Conservation (phyloP, 2,797 vertebrate genomes). For the Peromyscus attwateri region DNA sequence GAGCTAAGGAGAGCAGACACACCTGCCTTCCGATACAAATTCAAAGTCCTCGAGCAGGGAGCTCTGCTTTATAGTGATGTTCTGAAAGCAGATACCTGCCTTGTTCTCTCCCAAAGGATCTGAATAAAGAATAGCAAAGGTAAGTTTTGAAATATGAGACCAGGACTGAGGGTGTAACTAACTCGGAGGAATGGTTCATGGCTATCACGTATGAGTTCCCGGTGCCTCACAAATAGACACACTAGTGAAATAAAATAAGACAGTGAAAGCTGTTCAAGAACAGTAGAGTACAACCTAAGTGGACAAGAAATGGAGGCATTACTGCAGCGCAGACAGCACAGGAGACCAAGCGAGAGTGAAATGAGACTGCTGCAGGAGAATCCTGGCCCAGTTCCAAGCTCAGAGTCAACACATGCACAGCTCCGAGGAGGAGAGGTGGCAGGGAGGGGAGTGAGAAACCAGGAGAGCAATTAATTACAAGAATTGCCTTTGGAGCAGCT, state of each 20-base stretch:
- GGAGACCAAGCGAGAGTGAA: not conserved
- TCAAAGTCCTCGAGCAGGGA: not conserved
- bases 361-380: not conserved
- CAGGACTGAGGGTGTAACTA: not conserved
- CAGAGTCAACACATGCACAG: conserved; percentile 68
- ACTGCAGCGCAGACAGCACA: not conserved
- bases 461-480: conserved; percentile 75
- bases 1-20: not conserved
- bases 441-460: conserved; percentile 60
- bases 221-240: not conserved
- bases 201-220: not conserved
- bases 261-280: not conserved
- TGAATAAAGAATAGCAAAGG: not conserved
- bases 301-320: conserved; percentile 5
- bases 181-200: not conserved
- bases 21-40: conserved; percentile 30
- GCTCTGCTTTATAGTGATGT: not conserved
- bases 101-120: not conserved
- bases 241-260: not conserved
- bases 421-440: not conserved
- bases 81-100: not conserved
- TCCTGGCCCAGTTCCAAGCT: conserved; percentile 66
- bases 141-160: conserved; percentile 35
- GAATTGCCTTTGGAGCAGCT: conserved; percentile 65
- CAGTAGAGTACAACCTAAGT: not conserved